Base-by-base conservation (phyloP, 30 jellyfish, hydroid and myxozoan genomes). In the Mastigias papua region DNA sequence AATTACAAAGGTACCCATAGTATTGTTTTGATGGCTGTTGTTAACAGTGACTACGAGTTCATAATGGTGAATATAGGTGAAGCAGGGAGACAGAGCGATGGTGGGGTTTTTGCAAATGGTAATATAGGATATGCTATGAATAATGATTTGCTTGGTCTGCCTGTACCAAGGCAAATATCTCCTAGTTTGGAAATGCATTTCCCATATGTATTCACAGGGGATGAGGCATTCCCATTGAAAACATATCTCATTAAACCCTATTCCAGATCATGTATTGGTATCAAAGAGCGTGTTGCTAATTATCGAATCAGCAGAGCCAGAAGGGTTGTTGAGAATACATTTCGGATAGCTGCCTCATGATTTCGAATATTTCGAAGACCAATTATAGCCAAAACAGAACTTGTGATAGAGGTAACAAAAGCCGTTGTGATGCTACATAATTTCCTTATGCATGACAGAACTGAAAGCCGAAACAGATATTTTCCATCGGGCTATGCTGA, bases 201-300 rank as follows among this genome's bases (percentile, higher is more conserved):
- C 87, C 86, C 97, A 48, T 90, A 71, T 57, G 91, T 84, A 37
- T 84, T 91, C 63, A 82, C 84, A 26, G 96, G 97, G 63, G 93
- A 91, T 49, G 85, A 85, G 73, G 97, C 93, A 54, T 91, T 91
- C 83, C 97, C 84, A 30, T 78, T 91, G 81, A 91, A 80, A 84
- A 66, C 89, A n/a, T 84, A 72, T 80, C 84, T 90, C 28, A 69
- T 89, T 80, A 81, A 73, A 65, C 91, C 87, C 30, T 82, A 90
- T 72, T 92, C 96, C 48, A 42, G 95, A 73, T 32, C 71, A 60
- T 64, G 81, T 34, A 51, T 90, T 37, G 94, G 89, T 29, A 46
- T 74, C 48, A 73, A 84, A 33, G 91, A 63, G 84, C 84, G 88
- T 51, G 50, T 76, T 27, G 77, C 61, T 54, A 89, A 81, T 76